Evolutionary conservation across 2,113 vertebrate genomes (phyloP), one percentile per base, ranked within the genome.

Genomic region (Peromyscus leucopus): DNA sequence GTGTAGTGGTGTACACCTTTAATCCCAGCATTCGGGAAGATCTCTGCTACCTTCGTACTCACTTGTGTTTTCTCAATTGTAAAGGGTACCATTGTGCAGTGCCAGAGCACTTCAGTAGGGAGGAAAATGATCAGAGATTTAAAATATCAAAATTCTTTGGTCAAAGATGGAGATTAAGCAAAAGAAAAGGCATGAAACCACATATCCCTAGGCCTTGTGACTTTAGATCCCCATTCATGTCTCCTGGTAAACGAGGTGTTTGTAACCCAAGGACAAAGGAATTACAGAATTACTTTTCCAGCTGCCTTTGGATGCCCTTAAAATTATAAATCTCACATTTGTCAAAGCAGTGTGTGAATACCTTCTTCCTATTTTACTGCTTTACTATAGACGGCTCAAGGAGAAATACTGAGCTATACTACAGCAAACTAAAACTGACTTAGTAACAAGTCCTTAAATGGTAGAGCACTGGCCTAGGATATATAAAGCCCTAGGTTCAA

Each of bases 301-400:
- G 31, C 46, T 96, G 67, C 33, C 26, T 95, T 83, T 82, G 55
- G 69, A 33, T 31, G 3, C 69, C 16, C 59, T 94, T 92, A 93
- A 90, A 94, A 67, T 89, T 82, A 91, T 7, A 89, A 74, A 85
- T 80, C 61, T 79, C 67, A 7, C 85, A 59, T 94, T 91, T 42
- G 4, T 74, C 55, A 72, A 22, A 71, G 59, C 24, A 1, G n/a
- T 78, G 24, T 1, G 11, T 79, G 94, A 75, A 61, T 80, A 71
- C 51, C 42, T 90, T 61, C n/a, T 55, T 86, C 55, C 55, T 55
- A 15, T 55, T 61, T 63, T 93, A 93, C 55, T 55, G 9, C 13
- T 61, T 63, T 93, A 93, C 86, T 88, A n/a, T 71, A 24, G 31
- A 89, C 74, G 17, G 55, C 55, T 86, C 86, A 12, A 82, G 42